These are phyloP conservation scores for Eremobia ochroleuca DNA, from an alignment of 2,888 invertebrate species.

Conservation along the genomic window DNA sequence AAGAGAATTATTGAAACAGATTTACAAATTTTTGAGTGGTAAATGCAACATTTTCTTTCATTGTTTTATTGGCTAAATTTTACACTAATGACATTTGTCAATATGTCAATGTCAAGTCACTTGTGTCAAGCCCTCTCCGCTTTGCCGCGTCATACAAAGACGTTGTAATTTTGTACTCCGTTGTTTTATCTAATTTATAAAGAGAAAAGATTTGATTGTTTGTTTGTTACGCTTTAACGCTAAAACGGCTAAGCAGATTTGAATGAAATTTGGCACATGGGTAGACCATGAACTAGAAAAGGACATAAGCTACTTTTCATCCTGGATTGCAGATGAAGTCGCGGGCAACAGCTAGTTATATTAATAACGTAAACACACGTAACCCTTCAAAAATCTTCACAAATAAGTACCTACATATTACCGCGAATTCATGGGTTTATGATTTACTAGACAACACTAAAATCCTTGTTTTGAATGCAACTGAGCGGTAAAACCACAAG, in stretches of 20 bases:
- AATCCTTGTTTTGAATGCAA: slow-evolving; percentile 23
- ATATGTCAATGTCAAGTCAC: background rate
- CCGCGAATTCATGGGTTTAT: background rate
- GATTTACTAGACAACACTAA: slow-evolving; percentile 11
- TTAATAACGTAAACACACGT: background rate
- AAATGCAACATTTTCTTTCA: background rate
- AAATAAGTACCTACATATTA: no score
- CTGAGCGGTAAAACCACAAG: slow-evolving; percentile 18
- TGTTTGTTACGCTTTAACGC: no score
- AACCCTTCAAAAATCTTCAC: background rate
- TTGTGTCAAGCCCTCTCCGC: background rate
- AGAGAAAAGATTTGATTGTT: no score
- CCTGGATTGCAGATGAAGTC: no score
- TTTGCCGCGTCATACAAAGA: background rate
- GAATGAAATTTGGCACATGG: no score
- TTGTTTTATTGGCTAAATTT: background rate
- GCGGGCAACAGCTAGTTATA: no score
- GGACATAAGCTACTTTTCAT: no score
- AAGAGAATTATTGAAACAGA: background rate
- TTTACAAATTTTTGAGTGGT: background rate
- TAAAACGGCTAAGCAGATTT: no score
- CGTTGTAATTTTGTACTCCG: background rate
- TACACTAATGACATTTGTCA: background rate
- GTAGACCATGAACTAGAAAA: no score
- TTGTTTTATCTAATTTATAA: no score